Conservation (phyloP, 2,113 vertebrate species). For the Clarias macrocephalus region DNA sequence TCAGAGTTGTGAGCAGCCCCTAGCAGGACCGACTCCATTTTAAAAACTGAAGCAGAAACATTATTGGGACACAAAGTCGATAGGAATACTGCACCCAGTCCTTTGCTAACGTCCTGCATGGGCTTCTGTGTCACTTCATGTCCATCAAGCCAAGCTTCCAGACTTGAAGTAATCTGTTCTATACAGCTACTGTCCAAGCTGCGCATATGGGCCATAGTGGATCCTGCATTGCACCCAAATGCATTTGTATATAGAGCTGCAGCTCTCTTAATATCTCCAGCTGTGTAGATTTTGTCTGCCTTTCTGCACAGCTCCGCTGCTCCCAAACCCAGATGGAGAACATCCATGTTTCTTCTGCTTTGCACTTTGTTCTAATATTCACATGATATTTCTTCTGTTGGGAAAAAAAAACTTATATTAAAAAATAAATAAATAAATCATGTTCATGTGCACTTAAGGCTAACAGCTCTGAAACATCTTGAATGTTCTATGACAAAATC, state of each 20-base stretch:
- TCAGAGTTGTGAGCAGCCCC: slow-evolving; percentile 60
- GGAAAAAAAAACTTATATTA: not conserved
- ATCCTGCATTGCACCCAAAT: slow-evolving; percentile 78
- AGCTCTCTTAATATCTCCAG: slow-evolving; percentile 68
- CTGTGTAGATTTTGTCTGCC: slow-evolving; percentile 72
- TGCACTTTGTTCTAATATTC: slow-evolving; percentile 22
- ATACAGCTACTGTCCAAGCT: slow-evolving; percentile 59
- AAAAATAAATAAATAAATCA: no score
- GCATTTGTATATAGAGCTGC: slow-evolving; percentile 81
- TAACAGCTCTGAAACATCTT: not conserved
- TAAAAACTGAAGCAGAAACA: slow-evolving; percentile 72
- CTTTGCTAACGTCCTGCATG: slow-evolving; percentile 71
- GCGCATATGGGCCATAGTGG: slow-evolving; percentile 69
- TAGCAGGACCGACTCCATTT: slow-evolving; percentile 79
- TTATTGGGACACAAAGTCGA: slow-evolving; percentile 80
- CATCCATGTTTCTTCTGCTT: slow-evolving; percentile 55
- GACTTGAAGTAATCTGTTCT: slow-evolving; percentile 64
- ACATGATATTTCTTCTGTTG: slow-evolving; percentile 27
- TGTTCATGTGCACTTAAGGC: not conserved
- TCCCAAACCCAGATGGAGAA: slow-evolving; percentile 64
- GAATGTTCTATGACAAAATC: not conserved
- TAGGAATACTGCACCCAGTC: slow-evolving; percentile 80
- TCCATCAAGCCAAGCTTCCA: slow-evolving; percentile 80
- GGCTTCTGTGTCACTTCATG: slow-evolving; percentile 61
- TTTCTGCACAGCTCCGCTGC: slow-evolving; percentile 74